Conservation (phyloP, 23 tunicate species). For the Trididemnum nubilum region DNA sequence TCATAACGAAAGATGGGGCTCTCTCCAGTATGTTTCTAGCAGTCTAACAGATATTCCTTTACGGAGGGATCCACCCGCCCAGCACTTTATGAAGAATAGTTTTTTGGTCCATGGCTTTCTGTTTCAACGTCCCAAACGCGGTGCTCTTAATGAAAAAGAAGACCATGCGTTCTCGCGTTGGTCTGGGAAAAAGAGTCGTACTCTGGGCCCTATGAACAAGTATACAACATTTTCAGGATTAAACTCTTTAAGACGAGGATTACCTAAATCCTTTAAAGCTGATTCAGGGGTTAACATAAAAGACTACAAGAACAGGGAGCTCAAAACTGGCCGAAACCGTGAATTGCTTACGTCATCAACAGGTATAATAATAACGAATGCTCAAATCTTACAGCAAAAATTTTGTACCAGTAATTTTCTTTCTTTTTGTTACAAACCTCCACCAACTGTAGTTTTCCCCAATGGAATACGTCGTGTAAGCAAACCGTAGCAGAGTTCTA, state of each 20-base stretch:
- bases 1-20: not conserved
- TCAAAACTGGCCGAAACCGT: no score
- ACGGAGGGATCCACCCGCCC: not conserved
- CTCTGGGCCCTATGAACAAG: not conserved
- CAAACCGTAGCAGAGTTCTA: no score
- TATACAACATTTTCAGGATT: slow-evolving; percentile 5
- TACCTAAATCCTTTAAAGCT: not conserved
- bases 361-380: no score
- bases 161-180: not conserved
- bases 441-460: no score
- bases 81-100: not conserved
- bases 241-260: not conserved
- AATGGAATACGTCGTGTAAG: no score
- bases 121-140: not conserved
- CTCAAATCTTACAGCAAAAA: no score
- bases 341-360: no score
- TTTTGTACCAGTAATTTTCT: no score
- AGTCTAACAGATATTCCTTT: not conserved
- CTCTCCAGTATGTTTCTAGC: no score
- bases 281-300: no score
- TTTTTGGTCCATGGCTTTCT: slow-evolving; percentile 21
- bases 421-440: no score
- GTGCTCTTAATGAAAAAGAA: not conserved
- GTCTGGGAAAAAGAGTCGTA: not conserved
- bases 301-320: no score